These are phyloP conservation scores for Neoitamus cyanurus DNA, from an alignment of 2,888 invertebrate species.

Conservation along the genomic window DNA sequence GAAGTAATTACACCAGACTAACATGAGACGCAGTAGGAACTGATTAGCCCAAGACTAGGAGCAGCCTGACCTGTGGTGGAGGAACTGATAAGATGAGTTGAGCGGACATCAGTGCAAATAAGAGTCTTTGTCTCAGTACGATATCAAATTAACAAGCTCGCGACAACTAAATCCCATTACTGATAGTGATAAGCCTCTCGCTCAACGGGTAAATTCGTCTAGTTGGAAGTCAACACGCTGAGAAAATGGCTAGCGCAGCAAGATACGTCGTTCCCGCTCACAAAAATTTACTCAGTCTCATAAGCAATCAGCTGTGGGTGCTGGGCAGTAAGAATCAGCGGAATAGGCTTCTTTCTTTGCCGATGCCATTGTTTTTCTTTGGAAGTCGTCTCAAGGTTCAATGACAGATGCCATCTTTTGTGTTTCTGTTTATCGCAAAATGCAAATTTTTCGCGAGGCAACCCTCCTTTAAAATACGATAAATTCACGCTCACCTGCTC, in stretches of 20 bases:
- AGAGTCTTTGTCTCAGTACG: neutral
- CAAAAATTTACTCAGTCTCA: neutral
- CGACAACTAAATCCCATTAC: neutral
- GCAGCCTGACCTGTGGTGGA: neutral
- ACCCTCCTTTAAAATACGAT: neutral
- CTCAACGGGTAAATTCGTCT: neutral
- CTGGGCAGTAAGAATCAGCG: neutral
- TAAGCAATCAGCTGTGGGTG: neutral
- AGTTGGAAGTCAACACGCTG: neutral
- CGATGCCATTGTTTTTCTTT: neutral
- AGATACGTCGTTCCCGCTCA: neutral
- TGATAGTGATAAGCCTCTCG: neutral
- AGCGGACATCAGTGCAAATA: neutral
- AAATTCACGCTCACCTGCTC: conserved; percentile 31
- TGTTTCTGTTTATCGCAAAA: conserved; percentile 36
- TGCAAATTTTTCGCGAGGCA: conserved; percentile 22
- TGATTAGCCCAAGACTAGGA: neutral
- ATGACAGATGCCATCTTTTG: conserved; percentile 48
- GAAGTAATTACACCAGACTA: neutral
- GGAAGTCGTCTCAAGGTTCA: conserved; percentile 13
- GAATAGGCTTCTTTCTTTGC: neutral
- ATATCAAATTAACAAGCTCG: neutral
- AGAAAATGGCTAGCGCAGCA: neutral
- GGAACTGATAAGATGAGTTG: neutral
- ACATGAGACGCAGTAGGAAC: neutral